These are phyloP conservation scores for Halictus quadricinctus DNA, from an alignment of 2,888 invertebrate genomes.

Conservation along the genomic window DNA sequence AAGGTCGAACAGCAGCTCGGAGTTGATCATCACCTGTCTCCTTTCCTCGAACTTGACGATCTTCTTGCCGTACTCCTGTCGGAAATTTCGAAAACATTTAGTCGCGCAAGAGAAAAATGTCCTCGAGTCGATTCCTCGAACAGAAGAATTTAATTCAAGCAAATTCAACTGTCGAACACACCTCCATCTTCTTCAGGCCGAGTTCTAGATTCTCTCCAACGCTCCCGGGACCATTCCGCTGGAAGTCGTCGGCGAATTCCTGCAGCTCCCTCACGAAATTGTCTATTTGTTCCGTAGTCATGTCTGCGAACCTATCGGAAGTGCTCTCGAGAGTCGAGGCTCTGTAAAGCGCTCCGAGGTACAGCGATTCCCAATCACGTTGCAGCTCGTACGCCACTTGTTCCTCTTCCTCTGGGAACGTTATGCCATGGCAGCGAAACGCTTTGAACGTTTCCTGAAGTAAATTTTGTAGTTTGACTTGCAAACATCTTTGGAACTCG, in stretches of 20 bases:
- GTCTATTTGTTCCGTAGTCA: slow-evolving; percentile 90
- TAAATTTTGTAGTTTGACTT: neutral
- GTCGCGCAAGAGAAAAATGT: too few species aligned
- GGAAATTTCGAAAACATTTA: neutral
- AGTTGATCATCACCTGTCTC: slow-evolving; percentile 86
- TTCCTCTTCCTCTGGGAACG: slow-evolving; percentile 85
- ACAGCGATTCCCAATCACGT: slow-evolving; percentile 88
- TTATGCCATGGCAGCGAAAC: slow-evolving; percentile 88
- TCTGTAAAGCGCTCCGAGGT: slow-evolving; percentile 88
- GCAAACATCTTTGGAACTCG: neutral
- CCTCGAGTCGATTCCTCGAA: too few species aligned
- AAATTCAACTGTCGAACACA: slow-evolving; percentile 67
- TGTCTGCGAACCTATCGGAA: slow-evolving; percentile 93
- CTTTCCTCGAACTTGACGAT: slow-evolving; percentile 88
- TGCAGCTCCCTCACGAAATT: slow-evolving; percentile 85
- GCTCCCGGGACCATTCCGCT: slow-evolving; percentile 90
- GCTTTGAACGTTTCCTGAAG: slow-evolving; percentile 90
- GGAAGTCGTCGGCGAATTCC: slow-evolving; percentile 89
- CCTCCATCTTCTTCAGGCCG: slow-evolving; percentile 89
- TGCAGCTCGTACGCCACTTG: slow-evolving; percentile 85
- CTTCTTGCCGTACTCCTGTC: slow-evolving; percentile 86
- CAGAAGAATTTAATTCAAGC: too few species aligned
- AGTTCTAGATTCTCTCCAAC: slow-evolving; percentile 90
- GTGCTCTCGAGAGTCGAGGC: slow-evolving; percentile 89
- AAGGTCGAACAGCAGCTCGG: slow-evolving; percentile 94